Percentiles rank a stretch among this genome's conserved stretches.
These are phyloP conservation scores for Drosophila kikkawai DNA, from an alignment of 1,140 invertebrate genomes.

Conservation along the genomic window DNA sequence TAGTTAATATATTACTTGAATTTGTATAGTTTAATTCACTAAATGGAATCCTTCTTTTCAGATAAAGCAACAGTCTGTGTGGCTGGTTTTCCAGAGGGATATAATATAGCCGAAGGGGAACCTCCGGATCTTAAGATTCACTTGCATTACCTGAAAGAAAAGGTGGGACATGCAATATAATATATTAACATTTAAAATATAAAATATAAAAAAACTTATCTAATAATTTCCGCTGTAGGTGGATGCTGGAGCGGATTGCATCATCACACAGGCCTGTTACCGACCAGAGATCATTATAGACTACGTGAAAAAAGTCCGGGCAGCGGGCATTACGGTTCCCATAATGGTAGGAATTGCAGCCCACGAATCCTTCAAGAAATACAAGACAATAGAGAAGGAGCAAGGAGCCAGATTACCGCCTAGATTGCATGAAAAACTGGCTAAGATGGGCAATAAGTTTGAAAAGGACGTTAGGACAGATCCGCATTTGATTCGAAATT, in stretches of 20 bases:
- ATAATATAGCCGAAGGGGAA: not conserved
- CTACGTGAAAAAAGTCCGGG: constrained; percentile 31
- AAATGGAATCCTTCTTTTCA: not conserved
- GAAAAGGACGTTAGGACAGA: not conserved
- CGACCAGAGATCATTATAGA: constrained; percentile 15
- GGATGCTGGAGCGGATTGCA: constrained; percentile 39
- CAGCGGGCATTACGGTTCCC: constrained; percentile 35
- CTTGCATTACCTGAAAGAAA: constrained; percentile 29
- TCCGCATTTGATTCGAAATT: not conserved
- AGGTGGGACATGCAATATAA: too few species aligned
- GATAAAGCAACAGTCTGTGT: constrained; percentile 45
- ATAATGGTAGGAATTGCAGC: constrained; percentile 49
- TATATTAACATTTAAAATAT: not conserved
- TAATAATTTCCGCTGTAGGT: constrained; percentile 11
- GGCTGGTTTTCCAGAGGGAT: constrained; percentile 47
- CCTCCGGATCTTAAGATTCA: not conserved
- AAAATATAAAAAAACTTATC: too few species aligned
- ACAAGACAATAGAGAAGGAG: not conserved
- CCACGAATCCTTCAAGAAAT: constrained; percentile 6
- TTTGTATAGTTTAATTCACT: not conserved
- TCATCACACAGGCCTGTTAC: constrained; percentile 54
- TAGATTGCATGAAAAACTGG: not conserved
- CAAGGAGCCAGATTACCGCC: constrained; percentile 1
- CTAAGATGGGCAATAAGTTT: not conserved
- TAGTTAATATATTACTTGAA: too few species aligned